A percentile compares a stretch with the other conserved stretches of the same genome.
Evolutionary conservation across 1,140 invertebrate species (phyloP).

Genomic region (Amphibalanus amphitrite): DNA sequence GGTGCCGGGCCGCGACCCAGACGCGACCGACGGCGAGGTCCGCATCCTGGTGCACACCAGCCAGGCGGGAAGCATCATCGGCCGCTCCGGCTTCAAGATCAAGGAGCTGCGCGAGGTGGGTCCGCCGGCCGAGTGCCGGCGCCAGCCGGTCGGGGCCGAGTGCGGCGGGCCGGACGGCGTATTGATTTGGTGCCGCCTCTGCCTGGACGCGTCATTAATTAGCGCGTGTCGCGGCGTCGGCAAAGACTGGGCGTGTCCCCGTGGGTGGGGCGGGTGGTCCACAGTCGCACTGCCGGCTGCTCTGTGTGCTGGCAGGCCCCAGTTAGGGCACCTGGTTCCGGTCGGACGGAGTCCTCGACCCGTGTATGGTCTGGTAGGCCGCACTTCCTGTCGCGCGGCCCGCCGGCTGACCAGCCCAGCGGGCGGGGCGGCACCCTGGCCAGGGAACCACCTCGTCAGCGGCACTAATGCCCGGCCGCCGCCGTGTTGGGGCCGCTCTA

Average conservation of each 20-base stretch:
- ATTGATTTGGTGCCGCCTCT: not conserved
- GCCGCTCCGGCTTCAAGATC: conserved; percentile 87
- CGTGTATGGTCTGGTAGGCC: too few relatives aligned
- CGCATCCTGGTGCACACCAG: conserved; percentile 92
- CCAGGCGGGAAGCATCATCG: conserved; percentile 94
- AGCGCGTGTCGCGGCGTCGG: not conserved
- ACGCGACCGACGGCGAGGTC: conserved; percentile 28
- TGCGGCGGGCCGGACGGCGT: conserved; percentile 4
- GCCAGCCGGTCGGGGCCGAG: not conserved
- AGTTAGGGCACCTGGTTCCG: too few relatives aligned
- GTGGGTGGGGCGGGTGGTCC: too few relatives aligned
- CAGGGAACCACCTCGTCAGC: too few relatives aligned
- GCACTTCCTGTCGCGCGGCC: too few relatives aligned
- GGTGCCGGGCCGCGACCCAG: conserved; percentile 14
- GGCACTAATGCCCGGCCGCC: not conserved
- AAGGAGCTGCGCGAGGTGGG: conserved; percentile 93
- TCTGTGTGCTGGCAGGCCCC: too few relatives aligned
- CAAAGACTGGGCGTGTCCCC: too few relatives aligned
- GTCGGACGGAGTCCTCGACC: too few relatives aligned
- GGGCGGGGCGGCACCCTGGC: too few relatives aligned
- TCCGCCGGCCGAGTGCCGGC: too few relatives aligned
- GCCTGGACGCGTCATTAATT: not conserved
- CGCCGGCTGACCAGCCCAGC: too few relatives aligned
- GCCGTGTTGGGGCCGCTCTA: not conserved
- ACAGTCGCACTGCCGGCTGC: too few relatives aligned